Evolutionary conservation across 2,888 invertebrate species (phyloP).

Genomic region (Plemyria rubiginata): DNA sequence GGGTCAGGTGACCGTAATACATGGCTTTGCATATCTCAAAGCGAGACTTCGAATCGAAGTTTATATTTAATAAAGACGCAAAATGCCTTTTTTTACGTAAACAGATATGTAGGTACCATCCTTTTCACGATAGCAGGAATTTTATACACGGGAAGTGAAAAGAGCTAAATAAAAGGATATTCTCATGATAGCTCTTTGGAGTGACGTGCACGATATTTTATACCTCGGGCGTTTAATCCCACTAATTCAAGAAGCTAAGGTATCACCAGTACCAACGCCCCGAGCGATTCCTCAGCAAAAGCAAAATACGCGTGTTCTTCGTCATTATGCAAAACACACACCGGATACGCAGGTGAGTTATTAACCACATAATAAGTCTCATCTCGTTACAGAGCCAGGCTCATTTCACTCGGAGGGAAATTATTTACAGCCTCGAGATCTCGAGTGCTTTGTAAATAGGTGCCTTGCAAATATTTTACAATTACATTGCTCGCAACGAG

Average conservation of each 20-base stretch:
- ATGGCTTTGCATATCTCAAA: slow-evolving; percentile 51
- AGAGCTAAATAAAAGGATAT: slow-evolving; percentile 21
- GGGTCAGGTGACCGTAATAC: slow-evolving; percentile 69
- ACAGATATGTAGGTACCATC: slow-evolving; percentile 4
- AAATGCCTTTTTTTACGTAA: slow-evolving; percentile 5
- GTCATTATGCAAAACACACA: slow-evolving; percentile 74
- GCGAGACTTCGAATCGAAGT: slow-evolving; percentile 39
- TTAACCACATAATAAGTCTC: slow-evolving; percentile 65
- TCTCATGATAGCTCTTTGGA: slow-evolving; percentile 29
- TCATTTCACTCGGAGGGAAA: slow-evolving; percentile 48
- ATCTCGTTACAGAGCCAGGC: slow-evolving; percentile 57
- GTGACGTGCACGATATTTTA: slow-evolving; percentile 52
- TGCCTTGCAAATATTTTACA: slow-evolving; percentile 61
- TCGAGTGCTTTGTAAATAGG: slow-evolving; percentile 42
- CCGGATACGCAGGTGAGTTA: slow-evolving; percentile 66
- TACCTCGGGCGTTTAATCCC: slow-evolving; percentile 49
- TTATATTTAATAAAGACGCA: slow-evolving; percentile 22
- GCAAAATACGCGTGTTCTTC: slow-evolving; percentile 58
- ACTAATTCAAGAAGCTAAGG: slow-evolving; percentile 56
- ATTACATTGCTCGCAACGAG: slow-evolving; percentile 61
- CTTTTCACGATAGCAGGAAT: slow-evolving; percentile 2
- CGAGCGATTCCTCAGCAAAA: slow-evolving; percentile 49
- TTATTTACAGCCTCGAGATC: slow-evolving; percentile 49
- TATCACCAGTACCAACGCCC: slow-evolving; percentile 48
- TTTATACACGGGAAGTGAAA: slow-evolving; percentile 24